Evolutionary conservation across 2,797 vertebrate genomes (phyloP), one percentile per base, ranked within the genome.

Genomic region (Hypotaenidia okinawae): DNA sequence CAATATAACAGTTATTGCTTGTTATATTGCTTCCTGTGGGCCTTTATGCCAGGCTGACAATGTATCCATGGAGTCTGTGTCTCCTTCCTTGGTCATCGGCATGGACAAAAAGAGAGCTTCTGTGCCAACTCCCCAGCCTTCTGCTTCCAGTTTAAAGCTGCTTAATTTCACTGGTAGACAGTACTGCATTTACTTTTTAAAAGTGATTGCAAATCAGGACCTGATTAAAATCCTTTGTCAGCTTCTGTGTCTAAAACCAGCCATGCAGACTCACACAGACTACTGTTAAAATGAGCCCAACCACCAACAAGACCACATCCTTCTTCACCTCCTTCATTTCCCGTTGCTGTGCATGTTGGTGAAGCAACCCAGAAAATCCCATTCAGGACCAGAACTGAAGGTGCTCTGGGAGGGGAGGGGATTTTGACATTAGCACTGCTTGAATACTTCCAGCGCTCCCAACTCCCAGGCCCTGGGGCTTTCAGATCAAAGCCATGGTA

Each of bases 401-500:
- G 33, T 70, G 35, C 57, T 93, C 51, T 76, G 75, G 52, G 89
- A 68, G 10, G 30, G 5, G 21, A 83, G 19, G 11, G 37, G 19
- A 43, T 67, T 87, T 88, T 87, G 84, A 80, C 5, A 5, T 68
- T 62, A 52, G 18, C 0, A 0, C 11, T 88, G 69, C 58, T 37
- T 0, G 0, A 81, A 81, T 91, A 45, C 35, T 80, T 49, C 75
- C 66, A 69, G 33, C 23, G 27, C 90, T 91, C 66, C 39, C 64
- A 91, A 85, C 58, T 63, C 63, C 37, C 0, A 0, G 54, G 66
- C 87, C 58, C 62, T 1, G 0, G 39, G 73, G 52, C 41, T 93
- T 62, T 84, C 51, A 81, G 79, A 91, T 91, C 85, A 95, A 95
- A 94, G 91, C 83, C 13, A 15, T 5, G 12, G 43, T 62, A 43